phyloP scores from a whole-genome alignment of 2,113 vertebrate species.

The Poeciliopsis prolifica region DNA sequence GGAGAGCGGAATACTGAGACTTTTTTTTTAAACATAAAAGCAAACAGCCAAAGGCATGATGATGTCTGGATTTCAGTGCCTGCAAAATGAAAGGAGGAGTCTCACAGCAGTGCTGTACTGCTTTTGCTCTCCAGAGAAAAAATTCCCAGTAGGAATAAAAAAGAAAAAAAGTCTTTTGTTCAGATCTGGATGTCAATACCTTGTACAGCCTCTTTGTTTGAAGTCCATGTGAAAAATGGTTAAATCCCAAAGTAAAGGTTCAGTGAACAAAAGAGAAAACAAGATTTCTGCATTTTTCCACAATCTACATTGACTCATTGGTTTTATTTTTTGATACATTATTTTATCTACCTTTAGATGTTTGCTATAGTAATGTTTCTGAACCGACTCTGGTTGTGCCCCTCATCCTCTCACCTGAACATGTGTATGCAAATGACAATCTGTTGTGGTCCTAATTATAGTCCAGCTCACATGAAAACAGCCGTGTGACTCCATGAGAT shows the following conservation, averaged over 20 bases:
- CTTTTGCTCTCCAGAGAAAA: conserved; percentile 58
- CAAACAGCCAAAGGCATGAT: conserved; percentile 65
- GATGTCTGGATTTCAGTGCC: conserved; percentile 33
- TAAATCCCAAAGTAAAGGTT: conserved; percentile 12
- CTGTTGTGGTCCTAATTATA: conserved; percentile 75
- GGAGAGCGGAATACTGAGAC: conserved; percentile 29
- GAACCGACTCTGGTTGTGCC: conserved; percentile 55
- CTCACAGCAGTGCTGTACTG: conserved; percentile 9
- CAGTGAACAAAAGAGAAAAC: not conserved
- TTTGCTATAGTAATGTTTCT: conserved; percentile 54
- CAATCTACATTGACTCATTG: not conserved
- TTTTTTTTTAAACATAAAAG: conserved; percentile 35
- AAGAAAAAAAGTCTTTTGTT: conserved; percentile 52
- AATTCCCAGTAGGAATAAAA: conserved; percentile 60
- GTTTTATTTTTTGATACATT: conserved; percentile 9
- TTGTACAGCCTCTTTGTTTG: conserved; percentile 35
- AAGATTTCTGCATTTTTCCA: not conserved
- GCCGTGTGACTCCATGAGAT: conserved; percentile 40
- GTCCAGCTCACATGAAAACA: conserved; percentile 64
- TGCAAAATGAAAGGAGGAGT: conserved; percentile 47
- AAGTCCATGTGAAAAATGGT: conserved; percentile 25
- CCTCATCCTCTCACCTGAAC: conserved; percentile 54
- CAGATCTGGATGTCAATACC: conserved; percentile 30
- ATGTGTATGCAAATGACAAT: conserved; percentile 78
- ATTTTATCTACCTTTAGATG: conserved; percentile 38